Evolutionary conservation across 1,140 invertebrate species (phyloP).

Genomic region (Meloidogyne exigua): DNA sequence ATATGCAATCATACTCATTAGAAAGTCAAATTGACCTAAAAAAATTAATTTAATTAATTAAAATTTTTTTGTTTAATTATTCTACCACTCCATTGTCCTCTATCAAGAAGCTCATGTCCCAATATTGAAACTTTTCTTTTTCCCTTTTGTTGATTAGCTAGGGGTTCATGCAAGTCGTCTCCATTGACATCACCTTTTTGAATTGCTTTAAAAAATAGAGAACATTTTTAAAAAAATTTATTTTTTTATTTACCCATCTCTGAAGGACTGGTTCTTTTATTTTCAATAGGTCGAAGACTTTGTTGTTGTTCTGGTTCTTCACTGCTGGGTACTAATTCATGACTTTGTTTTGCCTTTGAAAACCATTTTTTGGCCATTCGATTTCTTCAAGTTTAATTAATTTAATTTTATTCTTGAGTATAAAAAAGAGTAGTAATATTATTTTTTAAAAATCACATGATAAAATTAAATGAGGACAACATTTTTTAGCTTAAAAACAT

Average conservation of each 20-base stretch:
- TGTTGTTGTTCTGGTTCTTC: not conserved
- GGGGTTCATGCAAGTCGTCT: constrained; percentile 10
- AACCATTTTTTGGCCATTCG: not conserved
- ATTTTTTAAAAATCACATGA: no score
- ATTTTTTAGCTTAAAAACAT: no score
- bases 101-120: constrained; percentile 43
- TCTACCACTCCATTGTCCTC: constrained; percentile 51
- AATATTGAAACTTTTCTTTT: constrained; percentile 42
- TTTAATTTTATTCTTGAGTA: no score
- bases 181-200: not conserved
- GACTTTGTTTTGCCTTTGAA: not conserved
- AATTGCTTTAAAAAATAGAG: not conserved
- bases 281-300: not conserved
- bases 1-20: constrained; percentile 73
- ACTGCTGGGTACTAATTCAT: not conserved
- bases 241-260: not conserved
- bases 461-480: no score
- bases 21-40: constrained; percentile 23
- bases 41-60: no score
- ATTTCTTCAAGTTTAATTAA: not conserved
- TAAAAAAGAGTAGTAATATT: no score
- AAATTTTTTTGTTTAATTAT: not conserved
- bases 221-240: not conserved
- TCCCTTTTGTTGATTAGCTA: not conserved
- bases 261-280: not conserved